Conservation (phyloP, 2,113 vertebrate genomes). For the Tetrax tetrax region DNA sequence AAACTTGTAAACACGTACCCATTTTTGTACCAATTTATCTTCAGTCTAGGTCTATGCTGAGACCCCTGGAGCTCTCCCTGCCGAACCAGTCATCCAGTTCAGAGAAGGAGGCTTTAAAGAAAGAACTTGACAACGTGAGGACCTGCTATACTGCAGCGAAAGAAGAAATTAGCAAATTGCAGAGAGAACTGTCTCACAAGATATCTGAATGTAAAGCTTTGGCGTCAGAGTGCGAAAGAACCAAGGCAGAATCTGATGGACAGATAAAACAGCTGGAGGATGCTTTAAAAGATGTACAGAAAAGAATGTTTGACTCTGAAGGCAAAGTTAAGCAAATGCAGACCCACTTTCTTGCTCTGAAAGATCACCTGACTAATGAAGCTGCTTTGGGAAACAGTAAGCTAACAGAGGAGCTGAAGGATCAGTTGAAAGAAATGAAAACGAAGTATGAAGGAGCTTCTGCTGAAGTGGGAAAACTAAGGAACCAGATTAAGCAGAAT, state of each 20-base stretch:
- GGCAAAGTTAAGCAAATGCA: conserved; percentile 97
- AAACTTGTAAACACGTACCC: background rate
- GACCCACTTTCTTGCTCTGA: conserved; percentile 91
- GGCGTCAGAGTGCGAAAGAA: conserved; percentile 76
- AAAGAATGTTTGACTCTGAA: conserved; percentile 97
- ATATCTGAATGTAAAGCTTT: conserved; percentile 84
- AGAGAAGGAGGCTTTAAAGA: conserved; percentile 79
- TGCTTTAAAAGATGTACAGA: conserved; percentile 93
- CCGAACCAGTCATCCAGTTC: conserved; percentile 34
- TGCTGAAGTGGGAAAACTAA: conserved; percentile 88
- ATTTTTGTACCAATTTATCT: background rate
- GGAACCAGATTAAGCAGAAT: conserved; percentile 90
- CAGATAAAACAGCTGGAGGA: conserved; percentile 93
- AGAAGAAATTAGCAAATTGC: conserved; percentile 81
- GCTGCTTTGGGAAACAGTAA: conserved; percentile 69
- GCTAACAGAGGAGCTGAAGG: conserved; percentile 82
- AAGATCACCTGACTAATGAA: conserved; percentile 84
- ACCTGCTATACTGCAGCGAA: conserved; percentile 78
- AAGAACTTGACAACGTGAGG: conserved; percentile 81
- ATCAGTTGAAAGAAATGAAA: conserved; percentile 89
- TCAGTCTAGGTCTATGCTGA: conserved; percentile 79
- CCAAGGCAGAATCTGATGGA: conserved; percentile 86
- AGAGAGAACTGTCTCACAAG: conserved; percentile 83
- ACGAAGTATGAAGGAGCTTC: conserved; percentile 91
- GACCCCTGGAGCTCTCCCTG: conserved; percentile 81